Evolutionary conservation across 92 coral and sea anemone genomes (phyloP), one percentile per base, ranked within the genome.

Genomic region (Chrysogorgia sp.): DNA sequence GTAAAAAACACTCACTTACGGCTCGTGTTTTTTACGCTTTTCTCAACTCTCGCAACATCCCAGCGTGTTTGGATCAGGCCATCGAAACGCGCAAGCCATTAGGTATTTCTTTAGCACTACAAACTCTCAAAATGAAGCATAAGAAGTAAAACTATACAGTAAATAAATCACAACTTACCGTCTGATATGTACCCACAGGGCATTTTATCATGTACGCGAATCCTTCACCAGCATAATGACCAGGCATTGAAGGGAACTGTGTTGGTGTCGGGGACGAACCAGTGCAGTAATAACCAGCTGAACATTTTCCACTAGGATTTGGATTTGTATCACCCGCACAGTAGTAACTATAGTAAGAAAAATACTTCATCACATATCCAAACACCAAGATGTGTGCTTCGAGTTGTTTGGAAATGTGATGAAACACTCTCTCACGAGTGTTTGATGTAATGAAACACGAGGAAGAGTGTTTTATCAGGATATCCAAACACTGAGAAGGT

Each of bases 241-340:
- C 99, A 52, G 47, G 69, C 7, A 75, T 75, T 5, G 99, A 88
- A 68, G 88, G 82, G 79, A 25, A 4, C 82, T 96, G 99, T 43
- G 85, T 96, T n/a, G 99, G 99, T 34, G 92, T 86, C 6, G 85
- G 72, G 22, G 99, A 92, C 19, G 88, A 87, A 33, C 90, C 90
- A 35, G 82, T 90, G 66, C 99, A 96, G 90, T 81, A 96, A 66
- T 96, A 90, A 19, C 99, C 99, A 7, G 96, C 86, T 34, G 96
- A 82, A 52, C 99, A 96, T 17, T 87, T 86, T n/a, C 99, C 99
- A 40, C 97, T 96, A 0, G 99, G 92, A 24, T 35, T 40, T 9
- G 99, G 97, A 65, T 96, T 96, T 6, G 97, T 92, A 71, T 96
- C 99, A 52, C 99, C 99, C 23, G 99, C 99, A 86, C 99, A 96